Evolutionary conservation across 2,113 vertebrate genomes (phyloP).

Genomic region (Micronycteris hirsuta): DNA sequence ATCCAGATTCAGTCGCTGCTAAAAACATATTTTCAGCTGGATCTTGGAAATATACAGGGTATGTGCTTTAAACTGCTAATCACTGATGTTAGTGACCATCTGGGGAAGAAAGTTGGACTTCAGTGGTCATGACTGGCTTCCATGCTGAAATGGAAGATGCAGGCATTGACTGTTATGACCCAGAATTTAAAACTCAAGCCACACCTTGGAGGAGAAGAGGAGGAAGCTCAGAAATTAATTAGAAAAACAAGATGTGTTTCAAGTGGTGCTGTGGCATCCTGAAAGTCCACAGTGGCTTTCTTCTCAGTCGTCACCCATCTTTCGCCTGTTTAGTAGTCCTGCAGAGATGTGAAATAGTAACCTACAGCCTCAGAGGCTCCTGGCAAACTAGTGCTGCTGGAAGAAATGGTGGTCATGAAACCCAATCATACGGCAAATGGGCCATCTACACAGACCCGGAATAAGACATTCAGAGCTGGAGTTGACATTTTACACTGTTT

Average conservation of each 20-base stretch:
- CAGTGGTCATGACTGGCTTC: not conserved
- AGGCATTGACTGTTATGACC: not conserved
- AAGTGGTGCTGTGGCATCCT: not conserved
- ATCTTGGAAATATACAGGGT: not conserved
- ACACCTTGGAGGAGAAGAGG: not conserved
- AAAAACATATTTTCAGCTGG: not conserved
- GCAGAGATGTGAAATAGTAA: constrained; percentile 47
- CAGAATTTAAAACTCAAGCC: not conserved
- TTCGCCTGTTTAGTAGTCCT: not conserved
- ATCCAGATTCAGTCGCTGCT: not conserved
- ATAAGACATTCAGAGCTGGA: constrained; percentile 61
- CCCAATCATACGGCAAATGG: constrained; percentile 63
- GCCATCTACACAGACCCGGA: constrained; percentile 32
- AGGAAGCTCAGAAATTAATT: not conserved
- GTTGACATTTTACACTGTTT: constrained; percentile 62
- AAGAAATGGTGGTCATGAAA: constrained; percentile 53
- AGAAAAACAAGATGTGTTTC: not conserved
- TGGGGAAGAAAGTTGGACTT: not conserved
- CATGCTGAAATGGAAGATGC: not conserved
- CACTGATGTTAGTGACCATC: not conserved
- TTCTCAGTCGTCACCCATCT: constrained; percentile 19
- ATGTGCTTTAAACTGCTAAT: not conserved
- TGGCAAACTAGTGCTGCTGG: constrained; percentile 53
- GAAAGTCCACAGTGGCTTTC: not conserved
- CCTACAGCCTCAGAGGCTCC: not conserved